Evolutionary conservation across 1,140 invertebrate species (phyloP).

Genomic region (Drosophila teissieri): DNA sequence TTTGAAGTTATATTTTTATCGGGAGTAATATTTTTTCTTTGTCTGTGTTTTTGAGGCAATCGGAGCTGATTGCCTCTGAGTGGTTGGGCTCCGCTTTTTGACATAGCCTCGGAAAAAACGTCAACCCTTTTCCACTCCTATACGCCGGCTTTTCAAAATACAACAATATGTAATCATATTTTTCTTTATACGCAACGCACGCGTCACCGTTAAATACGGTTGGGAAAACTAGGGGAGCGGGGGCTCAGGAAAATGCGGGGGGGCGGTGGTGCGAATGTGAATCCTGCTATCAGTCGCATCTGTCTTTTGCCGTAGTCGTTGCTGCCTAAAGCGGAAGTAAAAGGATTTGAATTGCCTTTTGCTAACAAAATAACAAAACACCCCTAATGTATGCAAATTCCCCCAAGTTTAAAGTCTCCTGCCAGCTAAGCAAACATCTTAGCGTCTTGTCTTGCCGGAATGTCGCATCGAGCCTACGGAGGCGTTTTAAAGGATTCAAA

Average conservation of each 20-base stretch:
- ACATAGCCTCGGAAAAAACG: constrained; percentile 36
- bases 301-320: constrained; percentile 53
- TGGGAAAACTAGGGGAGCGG: constrained; percentile 9
- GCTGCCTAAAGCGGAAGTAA: constrained; percentile 77
- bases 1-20: too few relatives aligned
- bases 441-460: constrained; percentile 34
- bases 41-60: constrained; percentile 22
- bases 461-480: constrained; percentile 25
- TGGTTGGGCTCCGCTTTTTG: constrained; percentile 48
- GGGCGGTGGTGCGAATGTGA: constrained; percentile 47
- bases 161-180: constrained; percentile 80
- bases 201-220: constrained; percentile 38
- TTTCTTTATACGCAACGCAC: constrained; percentile 68
- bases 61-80: constrained; percentile 71
- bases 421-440: constrained; percentile 69
- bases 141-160: constrained; percentile 15
- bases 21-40: too few relatives aligned
- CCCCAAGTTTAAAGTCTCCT: constrained; percentile 66
- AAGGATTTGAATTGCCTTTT: constrained; percentile 78
- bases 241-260: background rate
- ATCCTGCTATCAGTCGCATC: constrained; percentile 78
- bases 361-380: constrained; percentile 63
- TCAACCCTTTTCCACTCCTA: constrained; percentile 66
- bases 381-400: constrained; percentile 76
- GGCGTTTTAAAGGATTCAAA: constrained; percentile 20